Conservation (phyloP, 1,140 invertebrate species). For the Trialeurodes vaporariorum region DNA sequence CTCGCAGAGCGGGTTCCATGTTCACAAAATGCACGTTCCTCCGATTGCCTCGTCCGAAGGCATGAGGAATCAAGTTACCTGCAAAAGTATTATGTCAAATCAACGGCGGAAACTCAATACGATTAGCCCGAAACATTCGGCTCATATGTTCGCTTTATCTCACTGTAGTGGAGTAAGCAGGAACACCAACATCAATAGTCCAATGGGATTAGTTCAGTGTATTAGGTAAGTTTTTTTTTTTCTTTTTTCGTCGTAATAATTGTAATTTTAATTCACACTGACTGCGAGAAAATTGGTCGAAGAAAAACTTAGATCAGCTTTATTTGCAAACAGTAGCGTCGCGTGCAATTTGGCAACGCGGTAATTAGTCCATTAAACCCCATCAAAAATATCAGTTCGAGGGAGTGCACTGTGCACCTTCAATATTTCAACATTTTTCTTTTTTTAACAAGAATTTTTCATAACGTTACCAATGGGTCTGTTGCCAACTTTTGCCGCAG, state of each 20-base stretch:
- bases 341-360: no score
- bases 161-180: slow-evolving; percentile 41
- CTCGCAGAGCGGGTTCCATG: slow-evolving; percentile 56
- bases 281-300: no score
- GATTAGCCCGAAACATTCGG: slow-evolving; percentile 25
- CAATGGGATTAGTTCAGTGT: slow-evolving; percentile 53
- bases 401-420: no score
- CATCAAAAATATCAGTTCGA: background rate
- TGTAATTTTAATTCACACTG: no score
- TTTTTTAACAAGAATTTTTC: no score
- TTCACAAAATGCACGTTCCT: slow-evolving; percentile 26
- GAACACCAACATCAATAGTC: slow-evolving; percentile 29
- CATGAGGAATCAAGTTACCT: slow-evolving; percentile 37
- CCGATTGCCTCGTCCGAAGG: slow-evolving; percentile 36
- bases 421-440: no score
- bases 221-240: slow-evolving; percentile 38
- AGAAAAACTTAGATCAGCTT: no score
- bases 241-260: no score
- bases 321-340: no score
- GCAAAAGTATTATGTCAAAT: slow-evolving; percentile 36
- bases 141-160: slow-evolving; percentile 45
- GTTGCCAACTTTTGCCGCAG: no score
- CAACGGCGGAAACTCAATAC: slow-evolving; percentile 39
- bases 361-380: no score
- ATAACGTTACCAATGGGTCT: no score